Evolutionary conservation across 1,140 invertebrate species (phyloP).

Genomic region (Drosophila suzukii): DNA sequence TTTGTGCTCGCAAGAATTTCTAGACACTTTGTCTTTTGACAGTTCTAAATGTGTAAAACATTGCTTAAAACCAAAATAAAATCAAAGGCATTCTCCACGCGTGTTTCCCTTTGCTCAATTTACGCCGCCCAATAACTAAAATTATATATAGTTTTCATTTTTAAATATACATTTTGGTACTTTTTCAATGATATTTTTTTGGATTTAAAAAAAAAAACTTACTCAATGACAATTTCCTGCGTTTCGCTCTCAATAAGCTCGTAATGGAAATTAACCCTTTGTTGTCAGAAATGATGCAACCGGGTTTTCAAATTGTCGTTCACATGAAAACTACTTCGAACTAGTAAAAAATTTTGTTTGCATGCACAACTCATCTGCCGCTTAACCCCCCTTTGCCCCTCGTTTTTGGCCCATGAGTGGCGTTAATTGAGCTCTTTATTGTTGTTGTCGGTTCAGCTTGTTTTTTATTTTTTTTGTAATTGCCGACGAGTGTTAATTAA

Average conservation of each 20-base stretch:
- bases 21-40: constrained; percentile 66
- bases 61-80: constrained; percentile 28
- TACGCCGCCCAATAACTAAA: constrained; percentile 31
- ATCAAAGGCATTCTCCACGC: constrained; percentile 47
- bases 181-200: constrained; percentile 2
- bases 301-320: constrained; percentile 62
- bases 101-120: constrained; percentile 17
- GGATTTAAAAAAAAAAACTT: constrained; percentile 9
- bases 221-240: constrained; percentile 39
- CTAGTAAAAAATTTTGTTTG: constrained; percentile 66
- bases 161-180: constrained; percentile 29
- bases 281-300: constrained; percentile 72
- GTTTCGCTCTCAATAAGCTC: constrained; percentile 50
- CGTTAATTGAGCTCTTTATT: constrained; percentile 81
- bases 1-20: constrained; percentile 15
- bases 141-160: constrained; percentile 37
- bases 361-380: constrained; percentile 36
- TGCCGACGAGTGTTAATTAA: constrained; percentile 67
- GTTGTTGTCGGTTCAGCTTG: constrained; percentile 37
- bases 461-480: constrained; percentile 33
- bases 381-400: constrained; percentile 8
- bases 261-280: constrained; percentile 53
- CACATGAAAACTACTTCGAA: constrained; percentile 77
- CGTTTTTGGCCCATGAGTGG: constrained; percentile 40
- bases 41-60: constrained; percentile 74